Percentiles rank a stretch among this genome's conserved stretches.
These are phyloP conservation scores for Cydia splendana DNA, from an alignment of 1,140 invertebrate species.

Conservation along the genomic window DNA sequence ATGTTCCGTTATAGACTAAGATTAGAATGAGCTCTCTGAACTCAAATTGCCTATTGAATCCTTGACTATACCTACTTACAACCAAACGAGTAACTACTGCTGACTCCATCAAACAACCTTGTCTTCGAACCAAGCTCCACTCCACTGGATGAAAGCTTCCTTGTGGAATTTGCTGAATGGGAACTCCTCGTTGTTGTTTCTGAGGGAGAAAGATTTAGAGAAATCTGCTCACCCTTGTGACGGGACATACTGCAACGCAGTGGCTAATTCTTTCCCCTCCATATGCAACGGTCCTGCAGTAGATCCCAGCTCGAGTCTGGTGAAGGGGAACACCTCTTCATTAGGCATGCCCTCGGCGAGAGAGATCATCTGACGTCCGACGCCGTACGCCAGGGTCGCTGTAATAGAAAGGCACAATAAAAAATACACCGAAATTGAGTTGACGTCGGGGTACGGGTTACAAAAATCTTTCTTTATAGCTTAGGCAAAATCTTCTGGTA, in stretches of 20 bases:
- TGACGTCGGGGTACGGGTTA: too few species aligned
- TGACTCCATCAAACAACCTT: too few species aligned
- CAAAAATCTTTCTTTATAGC: too few species aligned
- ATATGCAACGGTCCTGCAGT: constrained; percentile 81
- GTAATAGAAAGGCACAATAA: constrained; percentile 32
- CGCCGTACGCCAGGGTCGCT: constrained; percentile 84
- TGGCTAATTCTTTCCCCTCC: constrained; percentile 81
- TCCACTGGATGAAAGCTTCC: too few species aligned
- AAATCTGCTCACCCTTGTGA: constrained; percentile 82
- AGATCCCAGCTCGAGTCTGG: constrained; percentile 82
- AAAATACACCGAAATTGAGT: not conserved
- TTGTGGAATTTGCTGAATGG: not conserved
- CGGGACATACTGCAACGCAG: constrained; percentile 87
- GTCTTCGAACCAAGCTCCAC: too few species aligned
- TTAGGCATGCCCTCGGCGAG: constrained; percentile 90
- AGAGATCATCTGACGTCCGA: constrained; percentile 84
- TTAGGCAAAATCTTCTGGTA: too few species aligned
- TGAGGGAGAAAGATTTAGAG: not conserved
- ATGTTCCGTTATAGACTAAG: too few species aligned
- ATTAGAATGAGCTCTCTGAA: too few species aligned
- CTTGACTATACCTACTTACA: too few species aligned
- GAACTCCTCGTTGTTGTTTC: not conserved
- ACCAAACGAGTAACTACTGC: too few species aligned
- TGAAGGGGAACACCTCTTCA: constrained; percentile 87
- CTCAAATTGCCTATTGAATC: too few species aligned